Evolutionary conservation across 2,113 vertebrate species (phyloP), one percentile per base, ranked within the genome.

Genomic region (Melospiza melodia): DNA sequence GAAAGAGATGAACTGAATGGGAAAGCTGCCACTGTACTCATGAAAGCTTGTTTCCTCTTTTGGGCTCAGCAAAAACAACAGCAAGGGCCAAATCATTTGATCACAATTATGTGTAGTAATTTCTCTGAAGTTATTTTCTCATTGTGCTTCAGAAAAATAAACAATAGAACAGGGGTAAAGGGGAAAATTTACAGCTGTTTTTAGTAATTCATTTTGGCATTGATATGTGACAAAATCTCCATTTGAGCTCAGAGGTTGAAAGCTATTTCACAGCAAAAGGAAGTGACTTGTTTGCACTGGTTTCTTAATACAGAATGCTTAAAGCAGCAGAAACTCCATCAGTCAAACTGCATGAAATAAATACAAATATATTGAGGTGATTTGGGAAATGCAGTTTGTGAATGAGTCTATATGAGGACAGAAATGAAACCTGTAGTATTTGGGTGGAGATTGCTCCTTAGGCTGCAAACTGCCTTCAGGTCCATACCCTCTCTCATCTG

Each of bases 61-160:
- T 33, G 71, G 31, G 23, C 43, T 91, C 33, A 28, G 51, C 51
- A 65, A 41, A 55, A 89, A 18, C 39, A 57, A 16, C 49, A 57
- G 17, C 1, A 12, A 82, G 37, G 37, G 54, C 51, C 66, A 27
- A 76, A 46, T n/a, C 52, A 46, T 84, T 67, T 81, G 79, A 31
- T 74, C 75, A 77, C 39, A 31, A 12, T 59, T 74, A 67, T 41
- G 27, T 63, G 33, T 48, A n/a, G 39, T 86, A 41, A 68, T 92
- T 96, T 77, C 63, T 87, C 78, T 81, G 85, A 84, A 86, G 68
- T 73, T 61, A 54, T 68, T 78, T 89, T 93, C 43, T 92, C 52
- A 10, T 62, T 77, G 65, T 84, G 61, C 48, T 93, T 84, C 7
- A 31, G 48, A 76, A 77, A 81, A 88, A 57, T 41, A 33, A 3